Evolutionary conservation across 2,113 vertebrate genomes (phyloP), one percentile per base, ranked within the genome.

Genomic region (Nanger granti): DNA sequence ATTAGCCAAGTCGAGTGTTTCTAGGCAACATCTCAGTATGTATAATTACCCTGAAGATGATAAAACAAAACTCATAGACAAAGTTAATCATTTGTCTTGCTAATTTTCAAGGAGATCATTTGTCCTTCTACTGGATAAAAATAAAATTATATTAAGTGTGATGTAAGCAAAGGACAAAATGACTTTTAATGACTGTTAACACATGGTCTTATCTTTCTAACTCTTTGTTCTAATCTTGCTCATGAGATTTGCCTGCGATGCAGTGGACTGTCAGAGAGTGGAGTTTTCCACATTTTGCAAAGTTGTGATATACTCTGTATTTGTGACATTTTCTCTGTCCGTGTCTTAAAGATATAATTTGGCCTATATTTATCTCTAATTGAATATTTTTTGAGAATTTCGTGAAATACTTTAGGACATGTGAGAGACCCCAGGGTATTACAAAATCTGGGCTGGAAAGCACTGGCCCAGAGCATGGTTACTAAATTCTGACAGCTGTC

Each of bases 401-500:
- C 57, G 83, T 73, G 93, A 95, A 96, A 97, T 97, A 69, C 87
- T 97, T 97, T 91, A 93, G 60, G 97, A 97, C 97, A 97, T 93
- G 31, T 97, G 97, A 97, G 92, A 95, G 24, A 89, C 97, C 76
- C 94, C 93, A 15, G 97, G 69, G 95, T 85, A 96, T 93, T 98
- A 84, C 82, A 95, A 95, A 96, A 97, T 97, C 92, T 97, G 85
- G 87, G 73, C 89, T 97, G 96, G 93, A 87, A 97, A 97, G 73
- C 93, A 87, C 29, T 97, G 93, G 96, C 86, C 87, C 90, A 92
- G 84, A 92, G 97, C 97, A 94, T 91, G 89, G 94, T 97, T 98
- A 98, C 97, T 98, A 96, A 97, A 97, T 96, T 96, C 96, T 96
- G 95, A 97, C 97, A 97, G 96, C 94, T 98, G 95, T 96, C 96